These are phyloP conservation scores for Chrysopilus asiliformis DNA, from an alignment of 2,888 invertebrate genomes.

Conservation along the genomic window DNA sequence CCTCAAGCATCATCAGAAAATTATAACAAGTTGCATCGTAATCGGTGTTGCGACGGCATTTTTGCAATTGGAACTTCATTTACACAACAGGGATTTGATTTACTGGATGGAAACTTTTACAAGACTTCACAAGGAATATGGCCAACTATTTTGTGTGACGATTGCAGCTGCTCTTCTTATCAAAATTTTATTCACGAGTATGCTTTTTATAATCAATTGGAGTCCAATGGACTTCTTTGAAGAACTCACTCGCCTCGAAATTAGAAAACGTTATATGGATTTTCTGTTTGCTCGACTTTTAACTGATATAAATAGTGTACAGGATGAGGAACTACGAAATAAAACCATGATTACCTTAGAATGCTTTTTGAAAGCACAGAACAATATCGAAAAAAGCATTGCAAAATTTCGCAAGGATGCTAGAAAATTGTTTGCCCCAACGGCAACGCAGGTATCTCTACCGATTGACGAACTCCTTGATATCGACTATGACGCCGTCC, in stretches of 20 bases:
- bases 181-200: slow-evolving; percentile 18
- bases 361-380: slow-evolving; percentile 25
- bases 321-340: slow-evolving; percentile 20
- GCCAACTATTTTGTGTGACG: slow-evolving; percentile 19
- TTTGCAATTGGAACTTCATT: slow-evolving; percentile 22
- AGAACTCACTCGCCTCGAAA: slow-evolving; percentile 23
- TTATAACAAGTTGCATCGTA: slow-evolving; percentile 18
- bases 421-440: slow-evolving; percentile 25
- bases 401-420: slow-evolving; percentile 32
- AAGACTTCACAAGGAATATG: slow-evolving; percentile 17
- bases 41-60: slow-evolving; percentile 20
- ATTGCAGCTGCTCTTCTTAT: slow-evolving; percentile 19
- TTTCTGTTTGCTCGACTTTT: slow-evolving; percentile 28
- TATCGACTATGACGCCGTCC: slow-evolving; percentile 19
- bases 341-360: slow-evolving; percentile 18
- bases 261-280: slow-evolving; percentile 30
- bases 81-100: slow-evolving; percentile 21
- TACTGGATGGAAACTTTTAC: slow-evolving; percentile 19
- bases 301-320: slow-evolving; percentile 25
- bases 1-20: slow-evolving; percentile 19
- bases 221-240: slow-evolving; percentile 18
- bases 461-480: slow-evolving; percentile 29
- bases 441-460: slow-evolving; percentile 26
- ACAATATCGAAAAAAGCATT: slow-evolving; percentile 26
- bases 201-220: slow-evolving; percentile 19